Base-by-base conservation (phyloP, 2,888 invertebrate genomes). In the Cosmia pyralina region DNA sequence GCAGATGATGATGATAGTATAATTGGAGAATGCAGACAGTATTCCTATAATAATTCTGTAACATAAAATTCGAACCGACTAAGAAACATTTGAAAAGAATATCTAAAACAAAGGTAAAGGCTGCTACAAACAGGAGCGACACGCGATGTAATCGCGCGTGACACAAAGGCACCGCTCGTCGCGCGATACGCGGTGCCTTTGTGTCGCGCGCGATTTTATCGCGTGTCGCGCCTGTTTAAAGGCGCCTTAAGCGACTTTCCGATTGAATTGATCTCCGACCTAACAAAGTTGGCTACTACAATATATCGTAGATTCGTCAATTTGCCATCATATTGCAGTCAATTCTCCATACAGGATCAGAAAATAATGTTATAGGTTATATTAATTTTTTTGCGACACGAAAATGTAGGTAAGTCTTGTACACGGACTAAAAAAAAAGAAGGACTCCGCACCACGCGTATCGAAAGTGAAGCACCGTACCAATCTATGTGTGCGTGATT, bases 351-450 rank as follows among this genome's bases (percentile, higher is more conserved):
- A 38, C 38, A 41, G 5, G 4, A 38, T 38, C 19, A 22, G 13
- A 15, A 11, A 22, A 48, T 28, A 41, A n/a, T n/a, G n/a, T n/a
- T 50, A 41, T 41, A 41, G 10, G 41, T 10, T n/a, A n/a, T n/a
- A n/a, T 8, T 7, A 17, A 8, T 8, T 19, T 41, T 22, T 66
- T 58, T 62, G 13, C 11, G 13, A 52, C 57, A 62, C 11, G 17
- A 55, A 62, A 70, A 62, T 46, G 13, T 70, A 28, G 3, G 28
- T n/a, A n/a, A n/a, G n/a, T n/a, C n/a, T n/a, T n/a, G n/a, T n/a
- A n/a, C n/a, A n/a, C n/a, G n/a, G n/a, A n/a, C n/a, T n/a, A n/a
- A n/a, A n/a, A n/a, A n/a, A n/a, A n/a, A n/a, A n/a, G n/a, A n/a
- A n/a, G n/a, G n/a, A n/a, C n/a, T n/a, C n/a, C n/a, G n/a, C n/a